These are phyloP conservation scores for Ditylenchus weischeri DNA, from an alignment of 2,888 invertebrate species.

Conservation along the genomic window DNA sequence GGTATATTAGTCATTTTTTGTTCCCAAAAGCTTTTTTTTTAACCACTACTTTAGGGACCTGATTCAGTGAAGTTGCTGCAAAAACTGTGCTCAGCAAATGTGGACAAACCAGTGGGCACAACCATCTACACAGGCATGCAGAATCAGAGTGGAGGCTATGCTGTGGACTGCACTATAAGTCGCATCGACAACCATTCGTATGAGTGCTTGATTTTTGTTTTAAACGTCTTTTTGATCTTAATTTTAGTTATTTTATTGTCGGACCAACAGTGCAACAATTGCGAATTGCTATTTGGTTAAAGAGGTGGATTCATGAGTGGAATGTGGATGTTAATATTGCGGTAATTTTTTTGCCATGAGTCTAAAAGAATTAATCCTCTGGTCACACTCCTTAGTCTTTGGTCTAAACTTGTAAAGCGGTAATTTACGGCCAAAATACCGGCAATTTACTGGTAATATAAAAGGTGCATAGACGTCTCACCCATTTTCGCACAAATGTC, in stretches of 20 bases:
- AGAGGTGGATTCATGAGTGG: slow-evolving; percentile 64
- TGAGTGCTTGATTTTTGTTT: slow-evolving; percentile 51
- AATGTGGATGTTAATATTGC: slow-evolving; percentile 48
- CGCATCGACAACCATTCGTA: slow-evolving; percentile 82
- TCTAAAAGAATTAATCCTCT: no score
- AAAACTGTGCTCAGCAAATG: slow-evolving; percentile 89
- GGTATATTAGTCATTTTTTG: slow-evolving; percentile 69
- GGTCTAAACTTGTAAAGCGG: no score
- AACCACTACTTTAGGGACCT: slow-evolving; percentile 40
- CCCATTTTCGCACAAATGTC: no score
- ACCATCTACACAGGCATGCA: slow-evolving; percentile 93
- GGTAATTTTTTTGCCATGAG: slow-evolving; percentile 15
- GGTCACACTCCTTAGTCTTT: no score
- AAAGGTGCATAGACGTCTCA: no score
- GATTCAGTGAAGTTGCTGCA: slow-evolving; percentile 86
- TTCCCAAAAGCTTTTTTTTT: slow-evolving; percentile 56
- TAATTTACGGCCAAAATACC: no score
- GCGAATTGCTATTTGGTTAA: slow-evolving; percentile 81
- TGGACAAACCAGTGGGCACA: slow-evolving; percentile 85
- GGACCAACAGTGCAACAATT: slow-evolving; percentile 96
- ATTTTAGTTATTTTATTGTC: slow-evolving; percentile 86
- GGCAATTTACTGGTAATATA: no score
- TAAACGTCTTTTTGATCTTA: no score
- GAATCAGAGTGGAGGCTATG: slow-evolving; percentile 87
- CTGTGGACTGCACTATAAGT: slow-evolving; percentile 93